Conservation (phyloP, 2,797 vertebrate genomes). For the Hemibagrus guttatus region DNA sequence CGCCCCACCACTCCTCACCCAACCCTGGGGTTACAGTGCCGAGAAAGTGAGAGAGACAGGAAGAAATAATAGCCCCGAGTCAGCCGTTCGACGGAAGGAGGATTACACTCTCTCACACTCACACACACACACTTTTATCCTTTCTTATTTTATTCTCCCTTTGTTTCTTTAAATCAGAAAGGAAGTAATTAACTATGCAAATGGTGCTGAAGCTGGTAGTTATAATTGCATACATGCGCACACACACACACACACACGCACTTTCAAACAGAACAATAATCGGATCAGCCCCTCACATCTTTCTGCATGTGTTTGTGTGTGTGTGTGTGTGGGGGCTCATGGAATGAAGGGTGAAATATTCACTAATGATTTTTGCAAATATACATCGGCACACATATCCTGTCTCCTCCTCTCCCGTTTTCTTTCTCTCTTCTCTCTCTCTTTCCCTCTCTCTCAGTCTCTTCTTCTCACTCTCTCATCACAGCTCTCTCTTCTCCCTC, state of each 20-base stretch:
- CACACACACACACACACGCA: background rate
- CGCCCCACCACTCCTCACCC: slow-evolving; percentile 36
- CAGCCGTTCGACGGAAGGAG: slow-evolving; percentile 71
- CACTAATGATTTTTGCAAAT: slow-evolving; percentile 17
- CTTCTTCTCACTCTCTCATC: slow-evolving; percentile 53
- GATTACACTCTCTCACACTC: slow-evolving; percentile 14
- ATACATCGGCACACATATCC: slow-evolving; percentile 4
- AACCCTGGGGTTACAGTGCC: slow-evolving; percentile 7
- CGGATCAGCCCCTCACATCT: slow-evolving; percentile 22
- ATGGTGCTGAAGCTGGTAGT: slow-evolving; percentile 9
- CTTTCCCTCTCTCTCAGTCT: background rate
- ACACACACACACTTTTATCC: slow-evolving; percentile 13
- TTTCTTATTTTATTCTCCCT: slow-evolving; percentile 30
- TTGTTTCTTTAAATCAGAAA: slow-evolving; percentile 39
- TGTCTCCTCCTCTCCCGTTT: background rate
- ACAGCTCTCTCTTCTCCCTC: background rate
- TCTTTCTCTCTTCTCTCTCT: background rate
- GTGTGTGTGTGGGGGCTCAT: background rate
- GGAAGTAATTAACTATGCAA: slow-evolving; percentile 45
- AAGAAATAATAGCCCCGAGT: slow-evolving; percentile 58
- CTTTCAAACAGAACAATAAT: slow-evolving; percentile 5
- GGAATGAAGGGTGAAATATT: background rate
- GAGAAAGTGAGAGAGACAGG: slow-evolving; percentile 28
- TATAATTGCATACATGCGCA: slow-evolving; percentile 29
- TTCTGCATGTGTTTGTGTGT: background rate